These are phyloP conservation scores for Tribolium freemani DNA, from an alignment of 2,888 invertebrate genomes.

Conservation along the genomic window DNA sequence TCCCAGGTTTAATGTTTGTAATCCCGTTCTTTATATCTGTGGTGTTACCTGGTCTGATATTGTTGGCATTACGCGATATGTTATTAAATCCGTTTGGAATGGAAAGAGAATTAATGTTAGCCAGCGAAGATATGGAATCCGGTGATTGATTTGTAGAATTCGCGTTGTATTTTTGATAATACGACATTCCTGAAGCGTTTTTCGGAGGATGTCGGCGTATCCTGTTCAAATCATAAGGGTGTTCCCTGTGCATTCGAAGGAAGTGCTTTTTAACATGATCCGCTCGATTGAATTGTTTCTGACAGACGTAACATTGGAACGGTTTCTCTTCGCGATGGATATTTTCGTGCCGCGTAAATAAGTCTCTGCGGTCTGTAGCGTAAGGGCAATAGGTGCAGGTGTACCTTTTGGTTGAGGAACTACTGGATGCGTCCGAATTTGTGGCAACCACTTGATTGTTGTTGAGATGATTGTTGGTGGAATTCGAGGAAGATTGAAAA, in stretches of 20 bases:
- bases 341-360: constrained; percentile 93
- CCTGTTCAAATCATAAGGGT: constrained; percentile 87
- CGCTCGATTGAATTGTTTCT: constrained; percentile 93
- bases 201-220: constrained; percentile 78
- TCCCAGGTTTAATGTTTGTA: constrained; percentile 49
- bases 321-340: constrained; percentile 95
- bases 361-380: constrained; percentile 90
- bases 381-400: constrained; percentile 91
- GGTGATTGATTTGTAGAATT: constrained; percentile 56
- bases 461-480: constrained; percentile 28
- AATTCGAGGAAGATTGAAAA: constrained; percentile 48
- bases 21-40: constrained; percentile 56
- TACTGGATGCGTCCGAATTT: constrained; percentile 50
- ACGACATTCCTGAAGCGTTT: constrained; percentile 71
- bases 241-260: constrained; percentile 91
- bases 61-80: constrained; percentile 55
- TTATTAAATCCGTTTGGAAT: constrained; percentile 64
- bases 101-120: constrained; percentile 57
- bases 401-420: constrained; percentile 76
- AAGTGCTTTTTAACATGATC: constrained; percentile 97
- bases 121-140: constrained; percentile 54
- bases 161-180: constrained; percentile 67
- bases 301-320: constrained; percentile 93
- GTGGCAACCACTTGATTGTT: constrained; percentile 42
- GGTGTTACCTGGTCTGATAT: constrained; percentile 52